Evolutionary conservation across 2,797 vertebrate species (phyloP).

Genomic region (Remorina albescens): DNA sequence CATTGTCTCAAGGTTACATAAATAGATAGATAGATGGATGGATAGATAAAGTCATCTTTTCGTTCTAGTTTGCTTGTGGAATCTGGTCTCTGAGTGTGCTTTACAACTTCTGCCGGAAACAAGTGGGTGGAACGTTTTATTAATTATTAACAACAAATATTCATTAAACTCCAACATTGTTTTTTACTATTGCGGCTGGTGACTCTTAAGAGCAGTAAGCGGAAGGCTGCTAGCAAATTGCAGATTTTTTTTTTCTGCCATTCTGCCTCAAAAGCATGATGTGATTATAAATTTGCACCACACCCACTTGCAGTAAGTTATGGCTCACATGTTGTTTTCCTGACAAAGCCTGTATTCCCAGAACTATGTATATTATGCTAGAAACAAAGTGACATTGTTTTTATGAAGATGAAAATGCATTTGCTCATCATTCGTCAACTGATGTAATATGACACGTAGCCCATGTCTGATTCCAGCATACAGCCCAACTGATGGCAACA

Average conservation of each 20-base stretch:
- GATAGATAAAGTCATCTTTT: neutral
- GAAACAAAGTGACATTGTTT: neutral
- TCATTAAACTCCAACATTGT: conserved; percentile 63
- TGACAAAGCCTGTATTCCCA: conserved; percentile 6
- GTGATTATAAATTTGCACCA: conserved; percentile 59
- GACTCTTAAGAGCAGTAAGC: conserved; percentile 58
- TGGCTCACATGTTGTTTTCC: conserved; percentile 47
- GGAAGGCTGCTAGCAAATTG: conserved; percentile 61
- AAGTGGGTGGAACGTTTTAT: conserved; percentile 80
- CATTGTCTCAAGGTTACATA: neutral
- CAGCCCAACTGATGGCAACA: conserved; percentile 50
- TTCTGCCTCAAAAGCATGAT: conserved; percentile 54
- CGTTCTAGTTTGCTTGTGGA: conserved; percentile 3
- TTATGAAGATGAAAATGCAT: no score
- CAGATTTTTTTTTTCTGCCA: conserved; percentile 65
- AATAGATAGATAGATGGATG: no score
- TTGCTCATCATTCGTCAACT: neutral
- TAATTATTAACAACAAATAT: conserved; percentile 82
- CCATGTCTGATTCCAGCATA: conserved; percentile 21
- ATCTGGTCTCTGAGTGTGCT: conserved; percentile 59
- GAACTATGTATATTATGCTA: neutral
- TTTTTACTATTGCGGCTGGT: conserved; percentile 67
- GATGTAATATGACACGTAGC: conserved; percentile 16
- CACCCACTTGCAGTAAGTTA: conserved; percentile 47
- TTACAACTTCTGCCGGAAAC: conserved; percentile 71